Evolutionary conservation across 2,888 invertebrate genomes (phyloP).

Genomic region (Cistogaster globosa): DNA sequence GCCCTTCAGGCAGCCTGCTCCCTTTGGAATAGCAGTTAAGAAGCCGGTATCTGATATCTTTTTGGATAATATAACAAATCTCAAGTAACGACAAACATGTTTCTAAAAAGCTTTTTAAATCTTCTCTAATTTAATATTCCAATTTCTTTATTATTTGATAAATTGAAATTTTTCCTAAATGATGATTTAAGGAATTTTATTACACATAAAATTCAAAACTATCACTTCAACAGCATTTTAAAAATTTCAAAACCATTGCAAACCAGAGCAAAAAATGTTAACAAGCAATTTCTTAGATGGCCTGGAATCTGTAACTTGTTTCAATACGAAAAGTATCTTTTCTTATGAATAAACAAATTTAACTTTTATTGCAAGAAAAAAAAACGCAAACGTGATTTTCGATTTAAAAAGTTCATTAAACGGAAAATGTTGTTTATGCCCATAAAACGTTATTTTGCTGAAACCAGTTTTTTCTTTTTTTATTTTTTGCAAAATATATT

Average conservation of each 20-base stretch:
- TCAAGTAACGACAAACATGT: too few relatives aligned
- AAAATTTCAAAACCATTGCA: neutral
- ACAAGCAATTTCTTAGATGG: constrained; percentile 6
- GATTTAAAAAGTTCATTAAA: constrained; percentile 40
- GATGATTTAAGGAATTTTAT: too few relatives aligned
- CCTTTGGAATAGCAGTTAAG: too few relatives aligned
- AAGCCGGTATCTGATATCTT: too few relatives aligned
- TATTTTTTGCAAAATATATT: neutral
- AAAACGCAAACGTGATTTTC: constrained; percentile 7
- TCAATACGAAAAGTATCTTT: neutral
- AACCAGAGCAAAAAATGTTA: neutral
- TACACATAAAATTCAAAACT: too few relatives aligned
- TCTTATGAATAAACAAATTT: constrained; percentile 12
- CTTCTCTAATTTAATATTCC: too few relatives aligned
- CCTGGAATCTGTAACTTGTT: constrained; percentile 22
- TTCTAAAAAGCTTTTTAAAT: too few relatives aligned
- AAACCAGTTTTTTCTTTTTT: neutral
- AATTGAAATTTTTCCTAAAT: too few relatives aligned
- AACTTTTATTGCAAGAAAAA: constrained; percentile 15
- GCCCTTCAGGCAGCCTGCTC: too few relatives aligned
- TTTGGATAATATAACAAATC: too few relatives aligned
- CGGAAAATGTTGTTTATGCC: constrained; percentile 6
- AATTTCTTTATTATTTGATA: too few relatives aligned
- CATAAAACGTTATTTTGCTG: neutral
- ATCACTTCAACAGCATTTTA: too few relatives aligned